Percentiles rank a stretch among this genome's conserved stretches.
These are phyloP conservation scores for Apaloderma vittatum DNA, from an alignment of 2,113 vertebrate species.

Conservation along the genomic window DNA sequence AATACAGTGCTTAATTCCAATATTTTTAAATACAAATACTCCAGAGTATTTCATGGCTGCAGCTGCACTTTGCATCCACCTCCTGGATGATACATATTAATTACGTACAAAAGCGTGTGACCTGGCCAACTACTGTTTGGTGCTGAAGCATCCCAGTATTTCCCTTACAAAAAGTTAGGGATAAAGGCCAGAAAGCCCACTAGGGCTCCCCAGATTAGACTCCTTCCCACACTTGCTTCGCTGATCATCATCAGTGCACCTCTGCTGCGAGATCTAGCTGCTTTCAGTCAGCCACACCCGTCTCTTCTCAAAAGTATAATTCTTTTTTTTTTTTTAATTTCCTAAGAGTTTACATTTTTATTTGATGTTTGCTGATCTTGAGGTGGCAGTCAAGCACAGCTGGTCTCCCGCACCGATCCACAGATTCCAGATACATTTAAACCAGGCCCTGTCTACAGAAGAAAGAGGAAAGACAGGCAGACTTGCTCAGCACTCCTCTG, in stretches of 20 bases:
- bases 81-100: not conserved
- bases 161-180: not conserved
- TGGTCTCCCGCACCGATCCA: not conserved
- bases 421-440: not conserved
- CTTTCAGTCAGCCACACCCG: not conserved
- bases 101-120: not conserved
- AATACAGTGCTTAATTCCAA: not conserved
- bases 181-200: not conserved
- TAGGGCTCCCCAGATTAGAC: not conserved
- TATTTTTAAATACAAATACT: not conserved
- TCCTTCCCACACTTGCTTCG: not conserved
- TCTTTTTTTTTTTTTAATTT: not conserved
- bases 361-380: constrained; percentile 8
- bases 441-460: not conserved
- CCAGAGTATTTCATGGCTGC: accelerated
- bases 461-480: not conserved
- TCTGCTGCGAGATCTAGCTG: not conserved
- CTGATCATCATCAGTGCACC: not conserved
- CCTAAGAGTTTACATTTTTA: not conserved
- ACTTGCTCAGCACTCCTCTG: not conserved
- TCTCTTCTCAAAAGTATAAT: not conserved
- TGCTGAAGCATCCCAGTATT: not conserved
- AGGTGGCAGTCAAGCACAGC: not conserved
- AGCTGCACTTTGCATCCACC: not conserved
- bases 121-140: not conserved